Percentiles rank a stretch among this genome's conserved stretches.
phyloP scores from a whole-genome alignment of 2,888 invertebrate species.

The Rambutsinella grinnellia region DNA sequence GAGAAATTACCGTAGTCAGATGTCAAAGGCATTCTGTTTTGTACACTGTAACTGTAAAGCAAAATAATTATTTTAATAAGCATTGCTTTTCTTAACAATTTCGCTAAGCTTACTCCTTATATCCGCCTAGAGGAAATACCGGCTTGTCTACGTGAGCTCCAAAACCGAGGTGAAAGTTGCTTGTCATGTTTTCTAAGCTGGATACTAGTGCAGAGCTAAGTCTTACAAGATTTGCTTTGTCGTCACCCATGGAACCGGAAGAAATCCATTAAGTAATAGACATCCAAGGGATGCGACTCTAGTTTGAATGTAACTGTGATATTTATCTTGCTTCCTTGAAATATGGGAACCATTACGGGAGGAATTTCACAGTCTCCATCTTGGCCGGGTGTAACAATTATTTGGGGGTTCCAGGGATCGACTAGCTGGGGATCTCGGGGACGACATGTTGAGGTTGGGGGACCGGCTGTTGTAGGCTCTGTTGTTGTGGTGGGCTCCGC shows the following conservation, averaged over 20 bases:
- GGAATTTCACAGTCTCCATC: background rate
- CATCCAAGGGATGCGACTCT: background rate
- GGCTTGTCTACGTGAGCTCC: too few species aligned
- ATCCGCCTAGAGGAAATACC: background rate
- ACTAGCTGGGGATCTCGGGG: background rate
- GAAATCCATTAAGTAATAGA: constrained; percentile 18
- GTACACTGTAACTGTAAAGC: constrained; percentile 9
- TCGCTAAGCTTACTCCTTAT: background rate
- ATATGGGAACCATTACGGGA: background rate
- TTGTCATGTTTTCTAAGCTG: background rate
- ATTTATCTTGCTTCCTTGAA: background rate
- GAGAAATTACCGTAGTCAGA: background rate
- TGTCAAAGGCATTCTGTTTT: background rate
- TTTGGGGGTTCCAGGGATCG: background rate
- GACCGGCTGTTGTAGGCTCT: too few species aligned
- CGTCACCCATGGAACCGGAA: background rate
- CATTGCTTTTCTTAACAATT: too few species aligned
- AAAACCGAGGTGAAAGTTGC: background rate
- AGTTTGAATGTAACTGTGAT: constrained; percentile 3
- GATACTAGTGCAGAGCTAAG: background rate
- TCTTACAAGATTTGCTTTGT: background rate
- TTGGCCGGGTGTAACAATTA: background rate
- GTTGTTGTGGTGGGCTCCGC: too few species aligned
- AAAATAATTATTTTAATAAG: background rate
- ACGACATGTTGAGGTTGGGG: background rate